These are phyloP conservation scores for Sclerurus mexicanus DNA, from an alignment of 2,113 vertebrate genomes.

Conservation along the genomic window DNA sequence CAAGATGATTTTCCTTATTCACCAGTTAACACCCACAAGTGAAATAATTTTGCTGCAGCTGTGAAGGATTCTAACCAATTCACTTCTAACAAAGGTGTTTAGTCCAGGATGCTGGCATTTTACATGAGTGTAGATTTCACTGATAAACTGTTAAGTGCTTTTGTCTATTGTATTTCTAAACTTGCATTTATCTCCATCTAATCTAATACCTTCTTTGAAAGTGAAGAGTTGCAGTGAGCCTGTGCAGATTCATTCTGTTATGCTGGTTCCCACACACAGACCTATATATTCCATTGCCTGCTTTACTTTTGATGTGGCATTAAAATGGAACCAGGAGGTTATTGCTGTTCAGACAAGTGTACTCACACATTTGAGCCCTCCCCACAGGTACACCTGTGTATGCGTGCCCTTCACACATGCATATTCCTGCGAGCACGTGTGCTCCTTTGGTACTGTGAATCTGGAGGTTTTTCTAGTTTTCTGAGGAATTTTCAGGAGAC, in stretches of 20 bases:
- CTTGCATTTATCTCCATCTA: neutral
- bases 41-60: neutral
- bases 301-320: neutral
- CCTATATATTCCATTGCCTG: neutral
- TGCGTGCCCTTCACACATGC: accelerated
- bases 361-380: neutral
- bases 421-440: accelerated
- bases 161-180: neutral
- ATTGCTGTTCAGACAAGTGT: neutral
- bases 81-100: neutral
- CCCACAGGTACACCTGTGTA: no score
- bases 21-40: neutral
- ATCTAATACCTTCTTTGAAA: neutral
- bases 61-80: neutral
- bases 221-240: neutral
- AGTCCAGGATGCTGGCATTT: neutral
- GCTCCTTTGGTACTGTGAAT: neutral
- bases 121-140: neutral
- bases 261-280: neutral
- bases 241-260: neutral
- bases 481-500: neutral
- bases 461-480: neutral
- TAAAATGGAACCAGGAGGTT: neutral
- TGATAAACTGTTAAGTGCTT: neutral
- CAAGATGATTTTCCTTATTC: neutral